These are phyloP conservation scores for Limnodromus scolopaceus DNA, from an alignment of 2,797 vertebrate species.

Conservation along the genomic window DNA sequence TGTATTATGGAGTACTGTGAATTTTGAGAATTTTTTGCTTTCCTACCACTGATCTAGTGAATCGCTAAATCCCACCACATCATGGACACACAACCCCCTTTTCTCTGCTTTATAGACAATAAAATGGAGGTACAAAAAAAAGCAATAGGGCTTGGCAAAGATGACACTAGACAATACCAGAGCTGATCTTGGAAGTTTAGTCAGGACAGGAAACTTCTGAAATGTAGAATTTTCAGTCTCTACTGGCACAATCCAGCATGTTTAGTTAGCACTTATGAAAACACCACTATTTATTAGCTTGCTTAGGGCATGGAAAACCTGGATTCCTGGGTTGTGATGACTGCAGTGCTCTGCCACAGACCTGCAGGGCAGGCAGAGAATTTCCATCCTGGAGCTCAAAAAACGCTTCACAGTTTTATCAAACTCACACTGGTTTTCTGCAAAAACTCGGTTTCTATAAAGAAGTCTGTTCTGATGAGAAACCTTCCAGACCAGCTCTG, in stretches of 20 bases:
- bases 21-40: not conserved
- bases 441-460: not conserved
- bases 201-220: not conserved
- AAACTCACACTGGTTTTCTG: not conserved
- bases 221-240: not conserved
- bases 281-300: fast-evolving
- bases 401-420: not conserved
- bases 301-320: not conserved
- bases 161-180: not conserved
- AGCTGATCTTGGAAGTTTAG: not conserved
- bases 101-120: not conserved
- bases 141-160: not conserved
- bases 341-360: not conserved
- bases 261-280: not conserved
- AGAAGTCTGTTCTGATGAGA: not conserved
- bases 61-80: not conserved
- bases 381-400: not conserved
- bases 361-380: fast-evolving
- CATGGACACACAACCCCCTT: not conserved
- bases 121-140: not conserved
- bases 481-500: not conserved
- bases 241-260: not conserved
- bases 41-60: not conserved
- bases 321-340: not conserved
- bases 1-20: not conserved